Evolutionary conservation across 2,888 invertebrate species (phyloP), one percentile per base, ranked within the genome.

Genomic region (Entomobrya multifasciata): DNA sequence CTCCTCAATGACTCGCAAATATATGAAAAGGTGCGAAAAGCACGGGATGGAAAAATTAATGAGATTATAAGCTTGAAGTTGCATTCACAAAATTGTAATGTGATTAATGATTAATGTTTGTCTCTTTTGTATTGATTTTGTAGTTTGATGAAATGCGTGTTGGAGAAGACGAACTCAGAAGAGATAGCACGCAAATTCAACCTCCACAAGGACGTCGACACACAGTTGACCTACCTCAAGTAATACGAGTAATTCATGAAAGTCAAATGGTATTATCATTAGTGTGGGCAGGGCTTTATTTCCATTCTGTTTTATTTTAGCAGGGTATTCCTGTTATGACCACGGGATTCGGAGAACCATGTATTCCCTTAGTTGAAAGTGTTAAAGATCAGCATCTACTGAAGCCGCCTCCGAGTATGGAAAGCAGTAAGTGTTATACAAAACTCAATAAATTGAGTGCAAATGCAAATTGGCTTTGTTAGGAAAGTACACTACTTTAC

Each of bases 331-430:
- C 91, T 13, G 91, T 91, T 77, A 87, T 89, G 22, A 87, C 88
- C 11, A 85, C 82, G 60, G 84, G 88, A n/a, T 84, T 83, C 41
- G 90, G 89, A 22, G 89, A 89, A 30, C 84, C 77, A n/a, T 44
- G 74, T 13, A 89, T 90, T 88, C 90, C 91, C 41, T 82, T 91
- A 20, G 90, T 90, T 0, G 91, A 91, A 82, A 96, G 96, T 92
- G 96, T 97, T 87, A 97, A 97, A 92, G 98, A 98, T 93, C 98
- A 98, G 91, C 97, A 98, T 92, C 93, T 98, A 89, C 93, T 99
- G 83, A 97, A 98, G 55, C 88, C 88, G 11, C 88, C 88, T 30
- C 88, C 88, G 0, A 96, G 97, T 15, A 95, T 97, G 95, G 93
- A 92, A 74, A 96, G 96, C 90, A 95, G 96, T 95, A 92, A 93